These are phyloP conservation scores for Apotomis capreana DNA, from an alignment of 2,888 invertebrate species.

Conservation along the genomic window DNA sequence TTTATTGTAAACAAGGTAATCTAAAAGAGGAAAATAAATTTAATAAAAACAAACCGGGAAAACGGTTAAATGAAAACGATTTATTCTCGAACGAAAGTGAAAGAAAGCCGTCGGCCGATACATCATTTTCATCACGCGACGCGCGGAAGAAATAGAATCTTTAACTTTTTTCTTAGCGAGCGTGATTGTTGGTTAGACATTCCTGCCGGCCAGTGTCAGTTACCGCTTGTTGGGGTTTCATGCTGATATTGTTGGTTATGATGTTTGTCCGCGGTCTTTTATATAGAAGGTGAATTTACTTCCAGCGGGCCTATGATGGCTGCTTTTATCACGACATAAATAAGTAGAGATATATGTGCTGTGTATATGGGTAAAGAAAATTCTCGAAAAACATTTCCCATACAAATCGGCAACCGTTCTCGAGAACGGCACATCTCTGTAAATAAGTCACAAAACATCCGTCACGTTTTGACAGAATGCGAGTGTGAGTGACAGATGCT, in stretches of 20 bases:
- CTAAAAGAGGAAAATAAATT: not conserved
- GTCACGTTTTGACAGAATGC: too few relatives aligned
- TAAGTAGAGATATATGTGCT: too few relatives aligned
- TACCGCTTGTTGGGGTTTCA: slow-evolving; percentile 36
- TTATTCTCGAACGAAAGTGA: slow-evolving; percentile 42
- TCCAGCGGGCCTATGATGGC: too few relatives aligned
- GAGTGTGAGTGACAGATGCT: too few relatives aligned
- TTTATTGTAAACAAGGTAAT: too few relatives aligned
- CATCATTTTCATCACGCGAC: slow-evolving; percentile 45
- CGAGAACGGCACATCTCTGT: too few relatives aligned
- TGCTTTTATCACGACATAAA: too few relatives aligned
- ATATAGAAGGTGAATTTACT: not conserved
- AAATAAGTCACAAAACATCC: too few relatives aligned
- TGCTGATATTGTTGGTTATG: slow-evolving; percentile 2
- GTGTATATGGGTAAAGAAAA: too few relatives aligned
- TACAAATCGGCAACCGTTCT: too few relatives aligned
- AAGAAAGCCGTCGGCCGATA: slow-evolving; percentile 43
- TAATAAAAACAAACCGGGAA: slow-evolving; percentile 35
- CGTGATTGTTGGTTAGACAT: slow-evolving; percentile 38
- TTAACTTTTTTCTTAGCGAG: slow-evolving; percentile 42
- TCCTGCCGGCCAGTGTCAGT: slow-evolving; percentile 44
- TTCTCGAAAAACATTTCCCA: too few relatives aligned
- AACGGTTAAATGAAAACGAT: slow-evolving; percentile 32
- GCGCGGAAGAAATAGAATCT: slow-evolving; percentile 43
- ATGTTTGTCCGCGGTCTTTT: slow-evolving; percentile 8